Evolutionary conservation across 2,797 vertebrate genomes (phyloP).

Genomic region (Ataeniobius toweri): DNA sequence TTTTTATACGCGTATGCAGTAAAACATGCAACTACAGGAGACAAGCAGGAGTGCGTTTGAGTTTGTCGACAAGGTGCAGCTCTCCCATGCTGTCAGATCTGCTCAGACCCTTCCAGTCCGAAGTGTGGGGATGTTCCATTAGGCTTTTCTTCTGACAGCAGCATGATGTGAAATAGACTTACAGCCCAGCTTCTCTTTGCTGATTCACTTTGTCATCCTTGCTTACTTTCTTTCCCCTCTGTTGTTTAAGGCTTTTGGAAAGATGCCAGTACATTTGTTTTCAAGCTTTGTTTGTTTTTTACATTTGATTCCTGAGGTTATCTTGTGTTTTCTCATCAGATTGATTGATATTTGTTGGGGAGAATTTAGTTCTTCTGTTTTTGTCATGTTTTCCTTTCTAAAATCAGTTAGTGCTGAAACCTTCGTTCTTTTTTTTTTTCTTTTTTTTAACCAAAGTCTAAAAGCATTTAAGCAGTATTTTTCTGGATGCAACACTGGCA

Average conservation of each 20-base stretch:
- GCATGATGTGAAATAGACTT: constrained; percentile 40
- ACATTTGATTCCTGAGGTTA: background rate
- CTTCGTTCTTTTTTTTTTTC: too few species aligned
- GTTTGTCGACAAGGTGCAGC: constrained; percentile 24
- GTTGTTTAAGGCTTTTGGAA: background rate
- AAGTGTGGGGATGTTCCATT: constrained; percentile 40
- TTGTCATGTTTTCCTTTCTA: background rate
- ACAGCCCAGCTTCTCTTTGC: constrained; percentile 20
- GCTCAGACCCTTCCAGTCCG: constrained; percentile 25
- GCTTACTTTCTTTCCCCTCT: background rate
- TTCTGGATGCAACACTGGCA: background rate
- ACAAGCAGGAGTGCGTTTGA: background rate
- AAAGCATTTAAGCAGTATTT: background rate
- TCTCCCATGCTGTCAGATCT: constrained; percentile 41
- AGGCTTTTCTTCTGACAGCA: constrained; percentile 44
- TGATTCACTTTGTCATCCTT: constrained; percentile 15
- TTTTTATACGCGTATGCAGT: background rate
- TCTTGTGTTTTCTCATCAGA: background rate
- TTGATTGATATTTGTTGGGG: background rate
- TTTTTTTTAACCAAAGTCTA: background rate
- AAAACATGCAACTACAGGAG: background rate
- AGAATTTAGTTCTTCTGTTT: background rate
- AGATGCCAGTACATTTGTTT: background rate
- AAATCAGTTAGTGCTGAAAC: background rate
- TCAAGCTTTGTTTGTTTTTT: background rate